Base-by-base conservation (phyloP, 2,113 vertebrate species). In the Daubentonia madagascariensis region DNA sequence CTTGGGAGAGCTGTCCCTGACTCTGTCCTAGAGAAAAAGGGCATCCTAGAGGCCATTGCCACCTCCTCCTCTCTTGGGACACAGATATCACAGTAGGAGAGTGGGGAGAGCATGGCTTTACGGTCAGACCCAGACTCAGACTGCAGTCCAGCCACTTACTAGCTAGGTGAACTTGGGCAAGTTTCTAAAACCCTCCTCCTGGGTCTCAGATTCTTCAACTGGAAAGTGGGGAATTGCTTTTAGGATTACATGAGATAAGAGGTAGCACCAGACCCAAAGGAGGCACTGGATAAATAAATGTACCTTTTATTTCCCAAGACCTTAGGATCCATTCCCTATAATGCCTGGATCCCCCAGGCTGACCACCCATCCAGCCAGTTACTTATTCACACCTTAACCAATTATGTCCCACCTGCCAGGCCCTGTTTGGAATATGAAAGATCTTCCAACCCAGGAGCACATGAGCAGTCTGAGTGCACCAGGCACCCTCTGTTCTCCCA, bases 11-110 rank as follows among this genome's bases (percentile, higher is more conserved):
- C 83, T 50, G 35, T 89, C 52, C 65, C 73, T 93, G 72, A 76
- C 37, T 76, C 93, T 92, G 85, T 91, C 73, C 84, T 59, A 40
- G 54, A 81, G 37, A 92, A 50, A 95, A 86, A 94, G 81, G 88
- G 67, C 78, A 94, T 68, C 37, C 68, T 68, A 63, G 83, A 81
- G 76, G 73, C n/a, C 48, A 45, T 1, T 22, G 61, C 48, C 12
- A 45, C 81, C 79, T 32, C 70, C 85, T 76, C 40, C 30, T 65
- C 88, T 94, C 65, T 89, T 40, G 32, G 68, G 52, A 92, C 45
- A 50, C 23, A 72, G 65, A 57, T 43, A 84, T 54, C 30, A 72
- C 73, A 50, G 70, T 8, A 75, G 37, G 50, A 87, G 30, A 63
- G 32, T 25, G 48, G 17, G 83, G n/a, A 70, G n/a, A 43, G n/a